Conservation (phyloP, 1,140 invertebrate species). For the Micrasema minimum region DNA sequence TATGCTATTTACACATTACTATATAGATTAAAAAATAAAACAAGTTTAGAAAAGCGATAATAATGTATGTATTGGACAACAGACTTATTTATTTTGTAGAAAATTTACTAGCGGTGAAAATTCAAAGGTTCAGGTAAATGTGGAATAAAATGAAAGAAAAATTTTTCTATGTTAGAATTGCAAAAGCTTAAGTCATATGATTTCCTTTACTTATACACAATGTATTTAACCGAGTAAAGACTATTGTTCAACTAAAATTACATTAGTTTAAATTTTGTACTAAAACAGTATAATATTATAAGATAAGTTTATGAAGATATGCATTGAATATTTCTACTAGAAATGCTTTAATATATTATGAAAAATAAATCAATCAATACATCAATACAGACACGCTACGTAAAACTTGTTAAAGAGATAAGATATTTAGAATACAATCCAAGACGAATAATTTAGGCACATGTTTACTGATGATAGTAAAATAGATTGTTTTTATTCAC, state of each 20-base stretch:
- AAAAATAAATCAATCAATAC: too few relatives aligned
- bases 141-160: too few relatives aligned
- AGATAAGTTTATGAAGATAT: neutral
- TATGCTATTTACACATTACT: slow-evolving; percentile 43
- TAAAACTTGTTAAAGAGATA: slow-evolving; percentile 25
- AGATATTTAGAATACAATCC: slow-evolving; percentile 23
- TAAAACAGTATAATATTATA: slow-evolving; percentile 1
- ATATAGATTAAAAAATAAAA: slow-evolving; percentile 11
- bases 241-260: too few relatives aligned
- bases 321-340: neutral
- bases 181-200: too few relatives aligned
- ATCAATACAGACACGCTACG: too few relatives aligned
- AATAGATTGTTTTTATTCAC: too few relatives aligned
- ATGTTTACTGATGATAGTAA: neutral
- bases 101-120: too few relatives aligned
- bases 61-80: neutral
- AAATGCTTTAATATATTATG: neutral
- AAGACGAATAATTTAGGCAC: slow-evolving; percentile 25
- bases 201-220: too few relatives aligned
- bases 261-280: slow-evolving; percentile 5
- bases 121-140: too few relatives aligned
- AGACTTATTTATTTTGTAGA: too few relatives aligned
- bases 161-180: too few relatives aligned
- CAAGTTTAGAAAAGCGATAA: neutral
- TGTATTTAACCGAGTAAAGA: too few relatives aligned